Percentiles rank a stretch among this genome's conserved stretches.
Conservation (phyloP, 2,797 vertebrate genomes). For the Petrocephalus sullivani region DNA sequence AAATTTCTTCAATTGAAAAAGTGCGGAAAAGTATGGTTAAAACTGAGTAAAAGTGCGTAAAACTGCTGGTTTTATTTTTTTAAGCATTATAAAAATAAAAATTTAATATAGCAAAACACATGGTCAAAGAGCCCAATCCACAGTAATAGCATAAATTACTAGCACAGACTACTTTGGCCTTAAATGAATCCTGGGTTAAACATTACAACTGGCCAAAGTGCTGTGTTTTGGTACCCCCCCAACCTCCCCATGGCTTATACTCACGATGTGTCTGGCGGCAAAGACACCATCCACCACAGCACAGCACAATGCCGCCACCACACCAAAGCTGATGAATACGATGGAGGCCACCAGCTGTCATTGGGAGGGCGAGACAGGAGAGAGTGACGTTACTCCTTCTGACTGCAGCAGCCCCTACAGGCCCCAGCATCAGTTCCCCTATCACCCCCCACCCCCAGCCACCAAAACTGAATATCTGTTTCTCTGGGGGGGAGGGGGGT, state of each 20-base stretch:
- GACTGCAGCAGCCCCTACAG: background rate
- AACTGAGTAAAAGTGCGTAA: background rate
- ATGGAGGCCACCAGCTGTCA: conserved; percentile 92
- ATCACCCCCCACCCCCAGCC: background rate
- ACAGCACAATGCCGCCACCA: conserved; percentile 96
- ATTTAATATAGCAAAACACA: background rate
- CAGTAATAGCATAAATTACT: too few species aligned
- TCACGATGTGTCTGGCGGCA: conserved; percentile 95
- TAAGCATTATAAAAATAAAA: background rate
- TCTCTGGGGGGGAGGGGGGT: background rate
- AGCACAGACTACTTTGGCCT: too few species aligned
- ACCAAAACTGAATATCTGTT: background rate
- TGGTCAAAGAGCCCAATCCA: background rate
- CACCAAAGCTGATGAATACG: conserved; percentile 98
- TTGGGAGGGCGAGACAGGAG: background rate
- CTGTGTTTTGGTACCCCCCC: too few species aligned
- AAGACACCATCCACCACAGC: conserved; percentile 97
- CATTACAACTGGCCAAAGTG: too few species aligned
- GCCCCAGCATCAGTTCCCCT: background rate
- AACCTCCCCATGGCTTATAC: conserved; percentile 47
- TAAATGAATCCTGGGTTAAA: too few species aligned
- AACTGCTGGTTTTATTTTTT: background rate
- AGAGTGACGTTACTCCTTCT: background rate
- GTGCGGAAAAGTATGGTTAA: background rate
- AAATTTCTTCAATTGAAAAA: background rate